Evolutionary conservation across 2,888 invertebrate genomes (phyloP), one percentile per base, ranked within the genome.

Genomic region (Anaspis maculata): DNA sequence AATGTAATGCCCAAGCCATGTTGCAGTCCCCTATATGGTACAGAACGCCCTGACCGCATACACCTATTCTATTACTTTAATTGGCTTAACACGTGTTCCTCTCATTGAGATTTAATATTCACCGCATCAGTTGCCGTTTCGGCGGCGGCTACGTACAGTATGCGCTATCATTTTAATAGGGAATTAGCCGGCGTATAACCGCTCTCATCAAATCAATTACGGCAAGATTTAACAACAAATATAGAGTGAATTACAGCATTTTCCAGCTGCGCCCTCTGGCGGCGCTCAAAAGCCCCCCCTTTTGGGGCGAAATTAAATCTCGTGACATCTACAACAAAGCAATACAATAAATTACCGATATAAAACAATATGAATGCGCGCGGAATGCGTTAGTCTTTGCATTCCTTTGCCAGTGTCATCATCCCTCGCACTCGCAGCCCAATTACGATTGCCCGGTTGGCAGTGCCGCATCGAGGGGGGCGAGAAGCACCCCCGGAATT

Each of bases 261-360:
- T 52, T 51, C 50, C 43, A 45, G 45, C 44, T 33, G 41, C 39
- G 30, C 15, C 37, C 48, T 39, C 24, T 10, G n/a, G n/a, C 19
- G 5, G 19, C 19, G 42, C 49, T 47, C 41, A 48, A 51, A 44
- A 43, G 39, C 49, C 56, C 52, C 52, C 48, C 55, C 53, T 51
- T 52, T 49, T 45, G 46, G 45, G 42, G 42, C 44, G 48, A 56
- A 60, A 54, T 62, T 62, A 59, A 61, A 62, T 61, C 54, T 56
- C 53, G 46, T 56, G 59, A 58, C 58, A 54, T 58, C 58, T 56
- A 51, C 52, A 59, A 61, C 62, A 63, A 63, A 60, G 61, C 59
- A 54, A 60, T 62, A 61, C 62, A 57, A 63, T 63, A 61, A 62
- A 62, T 63, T 62, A 62, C 58, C 58, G 57, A 62, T 62, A 63